Base-by-base conservation (phyloP, 2,888 invertebrate species). In the Lutraria lutraria region DNA sequence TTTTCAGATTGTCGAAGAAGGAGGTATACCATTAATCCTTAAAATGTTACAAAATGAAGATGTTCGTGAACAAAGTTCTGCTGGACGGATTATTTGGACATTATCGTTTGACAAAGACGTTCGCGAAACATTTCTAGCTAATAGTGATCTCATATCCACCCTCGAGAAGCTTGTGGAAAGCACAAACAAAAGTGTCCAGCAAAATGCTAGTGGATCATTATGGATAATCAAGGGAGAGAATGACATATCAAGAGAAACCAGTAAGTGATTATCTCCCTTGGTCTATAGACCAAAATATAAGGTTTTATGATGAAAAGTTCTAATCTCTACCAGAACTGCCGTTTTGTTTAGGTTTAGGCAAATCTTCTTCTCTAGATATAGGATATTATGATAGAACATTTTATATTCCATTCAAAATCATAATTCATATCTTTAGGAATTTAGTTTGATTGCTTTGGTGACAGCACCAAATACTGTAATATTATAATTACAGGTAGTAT, bases 61-160 rank as follows among this genome's bases (percentile, higher is more conserved):
- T 60, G 91, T 91, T 13, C 92, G 94, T 19, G 96, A 95, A 83
- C 94, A 95, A 56, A 93, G 93, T 25, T 93, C 93, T 0, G 93
- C 95, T 13, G 94, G 94, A 4, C 86, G 94, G 6, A 93, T 94
- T 19, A 88, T 96, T 10, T 96, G 95, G 95, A 95, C 95, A 15
- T 91, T 96, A n/a, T 90, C 95, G 12, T 96, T 96, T 79, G 95
- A 96, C 89, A 94, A 95, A 88, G 93, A 93, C 15, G 95, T 95
- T 0, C 91, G 94, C 31, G 92, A 93, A 60, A 90, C 92, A 85
- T 91, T 95, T 60, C 54, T 92, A 2, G 94, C 95, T 16, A 91
- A 90, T 60, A 85, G 91, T 8, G 94, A 95, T 54, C 87, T 95
- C 72, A 89, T 95, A 86, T 83, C 93, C 10, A 92, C 92, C 0